phyloP scores from a whole-genome alignment of 2,797 vertebrate species.

The Lacerta agilis region DNA sequence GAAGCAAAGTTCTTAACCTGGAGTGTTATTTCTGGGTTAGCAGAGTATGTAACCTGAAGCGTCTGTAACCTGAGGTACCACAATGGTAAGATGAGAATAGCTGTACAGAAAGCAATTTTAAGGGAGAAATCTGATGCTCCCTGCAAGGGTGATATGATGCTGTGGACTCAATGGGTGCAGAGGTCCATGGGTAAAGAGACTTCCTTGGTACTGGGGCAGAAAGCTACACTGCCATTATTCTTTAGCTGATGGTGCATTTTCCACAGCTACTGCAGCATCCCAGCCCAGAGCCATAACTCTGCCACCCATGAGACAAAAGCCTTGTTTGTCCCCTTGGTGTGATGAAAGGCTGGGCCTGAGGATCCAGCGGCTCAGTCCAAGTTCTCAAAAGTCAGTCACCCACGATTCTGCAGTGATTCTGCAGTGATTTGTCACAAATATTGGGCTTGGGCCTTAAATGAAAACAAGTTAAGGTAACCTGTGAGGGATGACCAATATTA shows the following conservation, averaged over 20 bases:
- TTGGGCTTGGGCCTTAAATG: background rate
- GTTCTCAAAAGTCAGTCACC: background rate
- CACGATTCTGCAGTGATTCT: background rate
- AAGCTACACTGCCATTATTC: background rate
- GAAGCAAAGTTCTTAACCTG: too few species aligned
- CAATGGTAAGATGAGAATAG: background rate
- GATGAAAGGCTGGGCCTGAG: background rate
- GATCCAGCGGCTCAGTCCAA: background rate
- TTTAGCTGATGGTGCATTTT: too few species aligned
- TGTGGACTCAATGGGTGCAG: background rate
- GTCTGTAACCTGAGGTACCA: too few species aligned
- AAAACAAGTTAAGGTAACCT: background rate
- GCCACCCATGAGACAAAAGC: background rate
- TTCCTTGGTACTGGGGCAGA: background rate
- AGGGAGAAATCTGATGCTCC: background rate
- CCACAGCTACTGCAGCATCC: background rate
- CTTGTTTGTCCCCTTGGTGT: too few species aligned
- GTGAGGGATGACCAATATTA: background rate
- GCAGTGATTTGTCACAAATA: background rate
- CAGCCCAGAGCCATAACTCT: background rate
- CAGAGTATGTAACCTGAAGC: too few species aligned
- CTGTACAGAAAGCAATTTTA: background rate
- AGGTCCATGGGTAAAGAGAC: background rate
- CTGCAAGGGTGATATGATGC: background rate
- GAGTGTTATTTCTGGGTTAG: too few species aligned